Evolutionary conservation across 30 jellyfish, hydroid and myxozoan genomes (phyloP).

Genomic region (Hydra vulgaris): DNA sequence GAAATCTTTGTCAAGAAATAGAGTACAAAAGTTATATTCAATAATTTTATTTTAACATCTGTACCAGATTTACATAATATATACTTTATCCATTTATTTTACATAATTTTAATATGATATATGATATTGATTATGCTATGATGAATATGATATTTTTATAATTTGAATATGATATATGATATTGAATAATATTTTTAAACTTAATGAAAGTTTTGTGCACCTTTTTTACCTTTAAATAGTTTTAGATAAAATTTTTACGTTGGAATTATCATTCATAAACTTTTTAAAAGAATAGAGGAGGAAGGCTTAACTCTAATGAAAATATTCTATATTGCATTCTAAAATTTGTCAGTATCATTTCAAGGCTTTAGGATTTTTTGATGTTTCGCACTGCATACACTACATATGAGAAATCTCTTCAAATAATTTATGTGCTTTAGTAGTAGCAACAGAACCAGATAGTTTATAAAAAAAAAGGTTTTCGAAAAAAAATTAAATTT

Average conservation of each 20-base stretch:
- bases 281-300: background rate
- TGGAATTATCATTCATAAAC: background rate
- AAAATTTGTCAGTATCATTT: background rate
- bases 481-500: no score
- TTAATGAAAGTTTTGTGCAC: background rate
- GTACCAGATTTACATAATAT: background rate
- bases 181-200: no score
- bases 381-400: background rate
- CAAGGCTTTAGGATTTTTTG: background rate
- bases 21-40: background rate
- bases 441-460: background rate
- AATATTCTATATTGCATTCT: background rate
- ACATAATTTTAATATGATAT: no score
- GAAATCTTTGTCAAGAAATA: background rate
- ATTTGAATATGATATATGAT: no score
- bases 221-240: background rate
- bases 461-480: background rate
- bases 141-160: background rate
- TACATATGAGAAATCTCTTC: background rate
- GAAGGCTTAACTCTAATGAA: no score
- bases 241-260: no score
- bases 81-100: background rate
- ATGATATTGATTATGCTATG: no score
- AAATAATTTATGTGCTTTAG: background rate
- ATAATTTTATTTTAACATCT: background rate